phyloP scores from a whole-genome alignment of 2,797 vertebrate genomes.

The Gymnocypris eckloni region DNA sequence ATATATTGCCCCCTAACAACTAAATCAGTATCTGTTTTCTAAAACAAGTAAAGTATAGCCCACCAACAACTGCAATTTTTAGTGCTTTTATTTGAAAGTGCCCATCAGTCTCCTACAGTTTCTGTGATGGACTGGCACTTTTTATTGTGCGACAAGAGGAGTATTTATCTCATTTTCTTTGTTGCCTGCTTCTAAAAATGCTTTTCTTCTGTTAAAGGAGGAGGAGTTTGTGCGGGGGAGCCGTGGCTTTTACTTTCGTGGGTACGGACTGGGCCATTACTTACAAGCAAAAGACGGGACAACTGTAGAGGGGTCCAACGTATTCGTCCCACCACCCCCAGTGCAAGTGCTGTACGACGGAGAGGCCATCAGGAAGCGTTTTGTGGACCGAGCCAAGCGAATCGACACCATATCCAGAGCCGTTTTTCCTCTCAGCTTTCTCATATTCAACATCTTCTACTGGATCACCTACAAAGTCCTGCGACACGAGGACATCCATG shows the following conservation, averaged over 20 bases:
- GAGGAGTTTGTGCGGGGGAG: constrained; percentile 86
- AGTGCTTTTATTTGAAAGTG: neutral
- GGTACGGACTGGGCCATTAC: constrained; percentile 88
- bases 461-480: constrained; percentile 96
- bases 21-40: neutral
- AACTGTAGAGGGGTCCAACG: constrained; percentile 74
- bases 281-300: constrained; percentile 82
- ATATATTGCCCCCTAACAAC: neutral
- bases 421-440: constrained; percentile 91
- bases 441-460: constrained; percentile 96
- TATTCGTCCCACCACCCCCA: constrained; percentile 77
- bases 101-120: neutral
- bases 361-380: constrained; percentile 81
- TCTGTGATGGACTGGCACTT: neutral
- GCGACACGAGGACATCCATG: constrained; percentile 88
- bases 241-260: constrained; percentile 87
- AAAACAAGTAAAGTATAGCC: neutral
- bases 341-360: constrained; percentile 73
- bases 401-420: constrained; percentile 93
- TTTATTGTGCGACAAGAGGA: neutral
- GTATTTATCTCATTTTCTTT: neutral
- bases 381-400: constrained; percentile 87
- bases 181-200: neutral
- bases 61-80: neutral
- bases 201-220: constrained; percentile 75